phyloP scores from a whole-genome alignment of 2,113 vertebrate genomes.

The Cepphus grylle region DNA sequence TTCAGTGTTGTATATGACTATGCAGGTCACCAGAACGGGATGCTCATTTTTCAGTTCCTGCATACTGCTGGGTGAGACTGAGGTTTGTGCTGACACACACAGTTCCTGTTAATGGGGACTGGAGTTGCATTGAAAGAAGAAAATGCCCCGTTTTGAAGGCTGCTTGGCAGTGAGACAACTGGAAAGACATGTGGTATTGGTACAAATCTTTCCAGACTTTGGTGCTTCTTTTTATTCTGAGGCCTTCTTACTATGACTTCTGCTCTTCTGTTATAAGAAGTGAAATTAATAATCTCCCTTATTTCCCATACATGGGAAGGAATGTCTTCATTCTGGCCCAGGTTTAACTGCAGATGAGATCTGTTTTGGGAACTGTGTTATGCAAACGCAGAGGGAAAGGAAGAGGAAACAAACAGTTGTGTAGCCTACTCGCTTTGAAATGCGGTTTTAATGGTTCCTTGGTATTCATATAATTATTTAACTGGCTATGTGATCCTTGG shows the following conservation, averaged over 20 bases:
- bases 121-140: background rate
- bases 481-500: background rate
- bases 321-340: background rate
- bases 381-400: background rate
- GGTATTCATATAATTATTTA: background rate
- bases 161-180: background rate
- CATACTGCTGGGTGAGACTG: background rate
- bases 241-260: background rate
- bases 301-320: slow-evolving; percentile 12
- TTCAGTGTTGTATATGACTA: background rate
- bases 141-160: background rate
- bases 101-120: background rate
- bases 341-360: slow-evolving; percentile 2
- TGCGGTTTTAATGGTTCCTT: background rate
- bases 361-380: background rate
- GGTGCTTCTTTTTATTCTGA: background rate
- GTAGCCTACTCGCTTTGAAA: background rate
- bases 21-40: slow-evolving; percentile 26
- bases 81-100: slow-evolving; percentile 29
- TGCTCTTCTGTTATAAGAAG: background rate
- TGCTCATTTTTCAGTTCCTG: slow-evolving; percentile 38
- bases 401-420: background rate
- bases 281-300: background rate
- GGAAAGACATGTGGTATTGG: background rate
- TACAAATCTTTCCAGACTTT: background rate